Evolutionary conservation across 2,797 vertebrate species (phyloP).

Genomic region (Xyrichtys novacula): DNA sequence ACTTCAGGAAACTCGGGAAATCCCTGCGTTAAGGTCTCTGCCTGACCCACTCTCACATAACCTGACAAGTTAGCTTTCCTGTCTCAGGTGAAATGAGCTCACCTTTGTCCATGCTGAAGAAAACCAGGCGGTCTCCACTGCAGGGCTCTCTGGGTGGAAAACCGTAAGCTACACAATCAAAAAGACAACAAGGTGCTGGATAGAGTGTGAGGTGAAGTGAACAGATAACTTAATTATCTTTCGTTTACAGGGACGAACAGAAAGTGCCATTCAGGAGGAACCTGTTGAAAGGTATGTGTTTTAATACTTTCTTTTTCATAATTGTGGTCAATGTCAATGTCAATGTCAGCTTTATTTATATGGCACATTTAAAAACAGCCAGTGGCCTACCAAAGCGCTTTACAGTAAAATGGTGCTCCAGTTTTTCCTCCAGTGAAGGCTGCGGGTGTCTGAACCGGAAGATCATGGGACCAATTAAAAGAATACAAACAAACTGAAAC

Average conservation of each 20-base stretch:
- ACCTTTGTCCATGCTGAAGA: constrained; percentile 84
- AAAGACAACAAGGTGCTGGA: neutral
- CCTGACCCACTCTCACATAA: neutral
- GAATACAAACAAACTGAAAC: too few species aligned
- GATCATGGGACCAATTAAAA: too few species aligned
- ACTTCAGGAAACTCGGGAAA: constrained; percentile 12
- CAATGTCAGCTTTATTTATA: too few species aligned
- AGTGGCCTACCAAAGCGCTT: too few species aligned
- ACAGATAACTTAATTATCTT: neutral
- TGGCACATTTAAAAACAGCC: too few species aligned
- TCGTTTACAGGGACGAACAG: constrained; percentile 50
- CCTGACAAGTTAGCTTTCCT: neutral
- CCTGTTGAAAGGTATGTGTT: constrained; percentile 52
- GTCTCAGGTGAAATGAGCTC: constrained; percentile 82
- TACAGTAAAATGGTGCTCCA: too few species aligned
- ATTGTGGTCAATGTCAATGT: too few species aligned
- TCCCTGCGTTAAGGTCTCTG: neutral
- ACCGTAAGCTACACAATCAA: constrained; percentile 64
- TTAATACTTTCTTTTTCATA: too few species aligned
- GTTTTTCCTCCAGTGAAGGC: too few species aligned
- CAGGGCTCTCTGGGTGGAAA: constrained; percentile 48
- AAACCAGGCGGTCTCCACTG: constrained; percentile 78
- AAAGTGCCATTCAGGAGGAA: constrained; percentile 53
- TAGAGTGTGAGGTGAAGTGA: neutral
- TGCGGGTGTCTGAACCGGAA: too few species aligned